Conservation (phyloP, 1,140 invertebrate species). For the Leptoteleia sp. region DNA sequence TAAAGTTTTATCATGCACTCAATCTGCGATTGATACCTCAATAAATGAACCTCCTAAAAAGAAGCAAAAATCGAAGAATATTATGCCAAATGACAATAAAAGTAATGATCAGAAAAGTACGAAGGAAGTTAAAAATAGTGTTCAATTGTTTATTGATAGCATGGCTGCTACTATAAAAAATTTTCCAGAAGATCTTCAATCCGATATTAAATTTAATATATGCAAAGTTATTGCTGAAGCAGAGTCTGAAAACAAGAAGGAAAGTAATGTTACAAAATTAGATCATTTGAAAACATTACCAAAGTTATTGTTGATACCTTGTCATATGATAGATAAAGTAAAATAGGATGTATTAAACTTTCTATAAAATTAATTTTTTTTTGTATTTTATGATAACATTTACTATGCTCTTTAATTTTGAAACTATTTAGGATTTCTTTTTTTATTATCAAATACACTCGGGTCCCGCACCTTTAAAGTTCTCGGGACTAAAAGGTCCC, state of each 20-base stretch:
- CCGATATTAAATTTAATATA: conserved; percentile 77
- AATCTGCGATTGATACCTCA: conserved; percentile 39
- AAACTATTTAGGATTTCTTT: too few relatives aligned
- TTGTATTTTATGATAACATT: too few relatives aligned
- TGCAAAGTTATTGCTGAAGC: conserved; percentile 77
- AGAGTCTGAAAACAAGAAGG: conserved; percentile 68
- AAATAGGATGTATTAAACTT: too few relatives aligned
- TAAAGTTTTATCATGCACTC: not conserved
- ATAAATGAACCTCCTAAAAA: conserved; percentile 23
- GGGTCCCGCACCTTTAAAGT: too few relatives aligned
- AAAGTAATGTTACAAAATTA: conserved; percentile 7
- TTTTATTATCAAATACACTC: too few relatives aligned
- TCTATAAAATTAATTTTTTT: too few relatives aligned
- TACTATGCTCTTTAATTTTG: too few relatives aligned
- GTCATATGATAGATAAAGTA: too few relatives aligned
- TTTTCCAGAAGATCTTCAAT: conserved; percentile 74
- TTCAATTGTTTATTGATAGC: conserved; percentile 77
- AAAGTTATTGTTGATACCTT: too few relatives aligned
- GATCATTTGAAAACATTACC: not conserved
- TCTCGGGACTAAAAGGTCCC: too few relatives aligned
- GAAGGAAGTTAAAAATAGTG: conserved; percentile 66
- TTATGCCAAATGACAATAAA: conserved; percentile 11
- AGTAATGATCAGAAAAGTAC: not conserved
- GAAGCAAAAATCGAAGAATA: conserved; percentile 24
- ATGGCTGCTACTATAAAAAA: conserved; percentile 77